phyloP scores from a whole-genome alignment of 2,113 vertebrate species.

The Antennarius striatus region DNA sequence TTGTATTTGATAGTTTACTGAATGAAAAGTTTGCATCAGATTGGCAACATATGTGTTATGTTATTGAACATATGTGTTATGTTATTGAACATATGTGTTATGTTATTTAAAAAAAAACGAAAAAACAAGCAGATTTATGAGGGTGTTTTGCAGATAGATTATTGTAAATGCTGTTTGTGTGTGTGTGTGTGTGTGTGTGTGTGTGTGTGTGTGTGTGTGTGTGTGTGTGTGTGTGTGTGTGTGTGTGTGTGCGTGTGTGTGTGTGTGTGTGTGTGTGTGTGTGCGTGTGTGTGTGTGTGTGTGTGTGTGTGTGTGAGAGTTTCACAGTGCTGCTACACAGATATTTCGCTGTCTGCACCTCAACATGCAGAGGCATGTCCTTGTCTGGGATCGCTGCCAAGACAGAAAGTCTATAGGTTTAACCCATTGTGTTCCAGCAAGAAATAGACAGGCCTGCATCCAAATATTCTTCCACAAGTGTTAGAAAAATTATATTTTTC shows the following conservation, averaged over 20 bases:
- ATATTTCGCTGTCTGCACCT: conserved; percentile 88
- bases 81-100: too few species aligned
- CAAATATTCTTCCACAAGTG: conserved; percentile 7
- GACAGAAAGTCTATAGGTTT: conserved; percentile 77
- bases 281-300: neutral
- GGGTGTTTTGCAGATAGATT: conserved; percentile 11
- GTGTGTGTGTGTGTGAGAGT: conserved; percentile 67
- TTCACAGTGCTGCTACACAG: conserved; percentile 78
- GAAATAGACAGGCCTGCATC: neutral
- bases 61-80: too few species aligned
- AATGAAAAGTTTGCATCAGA: conserved; percentile 6
- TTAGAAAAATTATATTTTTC: conserved; percentile 15
- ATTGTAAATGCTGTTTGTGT: conserved; percentile 7
- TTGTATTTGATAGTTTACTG: neutral
- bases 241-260: conserved; percentile 53
- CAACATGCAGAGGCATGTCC: conserved; percentile 84
- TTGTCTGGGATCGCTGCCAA: conserved; percentile 86
- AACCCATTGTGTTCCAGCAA: conserved; percentile 74
- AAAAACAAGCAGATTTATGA: conserved; percentile 21
- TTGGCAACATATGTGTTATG: conserved; percentile 18
- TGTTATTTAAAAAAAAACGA: too few species aligned
- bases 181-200: too few species aligned
- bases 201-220: conserved; percentile 22
- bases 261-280: conserved; percentile 60
- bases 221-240: neutral